Percentiles rank a stretch among this genome's conserved stretches.
Evolutionary conservation across 2,888 invertebrate genomes (phyloP).

Genomic region (Mesorhabditis sp.): DNA sequence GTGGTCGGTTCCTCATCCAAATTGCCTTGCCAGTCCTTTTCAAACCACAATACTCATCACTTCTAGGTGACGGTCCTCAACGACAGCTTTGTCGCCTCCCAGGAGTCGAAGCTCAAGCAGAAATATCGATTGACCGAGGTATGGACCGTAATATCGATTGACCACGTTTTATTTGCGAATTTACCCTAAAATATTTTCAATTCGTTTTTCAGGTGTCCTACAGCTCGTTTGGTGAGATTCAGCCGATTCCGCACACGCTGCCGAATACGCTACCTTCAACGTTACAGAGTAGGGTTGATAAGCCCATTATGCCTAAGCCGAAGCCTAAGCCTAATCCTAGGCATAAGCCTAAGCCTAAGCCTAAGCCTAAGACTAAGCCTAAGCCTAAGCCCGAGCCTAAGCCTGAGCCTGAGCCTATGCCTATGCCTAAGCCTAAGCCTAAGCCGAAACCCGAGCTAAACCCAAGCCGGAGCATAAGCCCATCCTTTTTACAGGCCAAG

Average conservation of each 20-base stretch:
- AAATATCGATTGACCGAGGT: constrained; percentile 37
- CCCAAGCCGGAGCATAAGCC: no score
- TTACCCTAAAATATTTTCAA: neutral
- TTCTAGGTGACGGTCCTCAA: constrained; percentile 45
- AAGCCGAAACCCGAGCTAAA: no score
- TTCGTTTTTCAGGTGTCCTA: constrained; percentile 36
- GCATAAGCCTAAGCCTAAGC: no score
- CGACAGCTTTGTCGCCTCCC: constrained; percentile 44
- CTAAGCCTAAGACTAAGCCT: no score
- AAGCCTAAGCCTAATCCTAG: no score
- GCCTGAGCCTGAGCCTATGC: no score
- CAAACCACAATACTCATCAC: constrained; percentile 41
- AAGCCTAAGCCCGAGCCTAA: no score
- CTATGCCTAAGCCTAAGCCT: no score
- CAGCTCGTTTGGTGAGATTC: constrained; percentile 39
- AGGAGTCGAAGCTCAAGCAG: constrained; percentile 24
- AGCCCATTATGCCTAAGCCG: no score
- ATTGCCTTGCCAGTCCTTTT: constrained; percentile 8
- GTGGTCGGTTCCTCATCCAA: constrained; percentile 16
- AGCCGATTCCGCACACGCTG: constrained; percentile 29
- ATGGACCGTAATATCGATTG: neutral
- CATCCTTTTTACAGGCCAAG: constrained; percentile 38
- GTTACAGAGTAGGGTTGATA: constrained; percentile 30
- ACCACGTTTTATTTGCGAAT: no score
- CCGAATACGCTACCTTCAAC: constrained; percentile 36